Conservation (phyloP, 2,797 vertebrate genomes). For the Rhinella marina region DNA sequence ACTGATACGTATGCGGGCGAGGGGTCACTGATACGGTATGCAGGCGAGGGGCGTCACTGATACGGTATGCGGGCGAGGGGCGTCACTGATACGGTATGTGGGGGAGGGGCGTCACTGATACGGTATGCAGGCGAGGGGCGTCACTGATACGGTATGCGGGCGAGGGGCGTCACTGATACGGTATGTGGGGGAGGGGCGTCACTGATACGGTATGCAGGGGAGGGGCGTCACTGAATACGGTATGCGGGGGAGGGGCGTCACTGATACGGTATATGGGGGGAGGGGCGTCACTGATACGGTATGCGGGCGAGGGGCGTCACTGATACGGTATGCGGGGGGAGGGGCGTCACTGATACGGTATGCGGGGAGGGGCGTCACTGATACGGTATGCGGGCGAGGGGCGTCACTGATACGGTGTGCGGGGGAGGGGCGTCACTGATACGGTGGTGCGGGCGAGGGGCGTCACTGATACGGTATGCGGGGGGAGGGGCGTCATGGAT, state of each 20-base stretch:
- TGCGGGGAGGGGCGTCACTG: neutral
- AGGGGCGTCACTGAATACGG: too few species aligned
- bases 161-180: neutral
- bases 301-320: neutral
- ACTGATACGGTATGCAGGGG: too few species aligned
- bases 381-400: too few species aligned
- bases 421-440: neutral
- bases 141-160: conserved; percentile 74
- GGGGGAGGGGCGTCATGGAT: neutral
- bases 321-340: too few species aligned
- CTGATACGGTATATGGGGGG: too few species aligned
- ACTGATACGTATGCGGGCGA: too few species aligned
- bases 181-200: too few species aligned
- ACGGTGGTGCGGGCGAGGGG: too few species aligned
- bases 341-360: conserved; percentile 73
- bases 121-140: too few species aligned
- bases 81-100: conserved; percentile 74
- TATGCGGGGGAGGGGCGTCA: conserved; percentile 61
- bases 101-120: neutral
- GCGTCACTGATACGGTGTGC: conserved; percentile 74
- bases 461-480: conserved; percentile 74
- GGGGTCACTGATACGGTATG: conserved; percentile 74
- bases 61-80: too few species aligned
- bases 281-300: conserved; percentile 73
- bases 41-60: neutral